Evolutionary conservation across 2,888 invertebrate genomes (phyloP), one percentile per base, ranked within the genome.

Genomic region (Beris chalybata): DNA sequence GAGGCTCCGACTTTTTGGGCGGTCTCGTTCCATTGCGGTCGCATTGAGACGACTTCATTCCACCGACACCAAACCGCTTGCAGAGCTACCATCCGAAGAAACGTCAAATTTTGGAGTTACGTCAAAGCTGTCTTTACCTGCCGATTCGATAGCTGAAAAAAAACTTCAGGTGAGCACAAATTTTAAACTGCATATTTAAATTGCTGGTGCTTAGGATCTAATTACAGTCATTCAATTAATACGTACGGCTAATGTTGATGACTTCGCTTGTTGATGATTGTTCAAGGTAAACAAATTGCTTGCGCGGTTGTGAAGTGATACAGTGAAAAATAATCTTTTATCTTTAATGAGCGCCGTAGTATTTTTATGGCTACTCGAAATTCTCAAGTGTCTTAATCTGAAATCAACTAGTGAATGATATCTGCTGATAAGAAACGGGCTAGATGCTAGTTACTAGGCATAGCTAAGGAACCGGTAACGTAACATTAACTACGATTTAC

Each of bases 61-160:
- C 61, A 52, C 50, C 15, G 50, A 61, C 50, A 50, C 30, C 13
- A 61, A 61, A 38, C 47, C 61, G 13, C 38, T 61, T 15, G 52
- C 61, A 31, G 50, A 61, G 6, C 2, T 47, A 48, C 12, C 22
- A 4, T 32, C n/a, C 13, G 31, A 53, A 53, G 30, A 50, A 32
- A 32, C 59, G 50, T 50, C 61, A 61, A 50, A 61, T 6, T 52
- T 52, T 43, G 61, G 32, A 43, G 43, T 12, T 50, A 38, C 50
- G 43, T 43, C 52, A 9, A 61, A 38, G 38, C 31, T 61, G 29
- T 9, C 29, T 12, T 38, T 38, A 61, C 61, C 61, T 50, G 61
- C 50, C 32, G 50, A 15, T 9, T 43, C 6, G 11, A 22, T 22
- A 22, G 7, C 50, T 38, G 47, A 1, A 22, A 15, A 50, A 32